Evolutionary conservation across 2,797 vertebrate species (phyloP).

Genomic region (Lophius americanus): DNA sequence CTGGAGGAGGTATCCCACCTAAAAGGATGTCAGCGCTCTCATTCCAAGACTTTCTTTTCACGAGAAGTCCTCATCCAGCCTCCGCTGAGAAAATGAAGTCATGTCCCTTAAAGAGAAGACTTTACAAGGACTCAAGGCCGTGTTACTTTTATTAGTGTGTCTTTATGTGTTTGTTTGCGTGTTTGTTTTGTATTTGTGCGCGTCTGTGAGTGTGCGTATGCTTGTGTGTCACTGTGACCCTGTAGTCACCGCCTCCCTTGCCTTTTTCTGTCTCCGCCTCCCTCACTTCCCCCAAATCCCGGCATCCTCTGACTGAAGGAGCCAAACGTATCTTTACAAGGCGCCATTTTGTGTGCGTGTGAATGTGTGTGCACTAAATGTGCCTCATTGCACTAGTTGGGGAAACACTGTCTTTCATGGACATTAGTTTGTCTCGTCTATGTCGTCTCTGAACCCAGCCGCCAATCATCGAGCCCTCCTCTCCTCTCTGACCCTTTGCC

Average conservation of each 20-base stretch:
- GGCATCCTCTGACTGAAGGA: constrained; percentile 61
- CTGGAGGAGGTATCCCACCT: constrained; percentile 51
- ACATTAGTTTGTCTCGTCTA: constrained; percentile 78
- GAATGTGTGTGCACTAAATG: constrained; percentile 15
- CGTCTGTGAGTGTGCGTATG: constrained; percentile 47
- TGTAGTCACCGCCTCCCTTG: constrained; percentile 50
- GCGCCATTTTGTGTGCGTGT: constrained; percentile 53
- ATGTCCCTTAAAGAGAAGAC: constrained; percentile 58
- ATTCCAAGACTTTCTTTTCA: constrained; percentile 56
- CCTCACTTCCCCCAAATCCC: constrained; percentile 21
- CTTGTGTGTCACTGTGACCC: constrained; percentile 71
- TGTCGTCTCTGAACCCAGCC: constrained; percentile 74
- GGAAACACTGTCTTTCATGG: constrained; percentile 70
- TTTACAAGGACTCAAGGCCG: constrained; percentile 69
- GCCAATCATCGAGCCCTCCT: constrained; percentile 62
- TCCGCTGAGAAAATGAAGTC: constrained; percentile 33
- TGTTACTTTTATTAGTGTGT: constrained; percentile 77
- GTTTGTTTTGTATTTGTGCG: constrained; percentile 80
- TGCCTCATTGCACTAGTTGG: constrained; percentile 69
- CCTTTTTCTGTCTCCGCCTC: constrained; percentile 43
- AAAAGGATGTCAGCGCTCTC: constrained; percentile 65
- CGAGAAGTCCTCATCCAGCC: constrained; percentile 30
- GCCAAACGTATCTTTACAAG: constrained; percentile 73
- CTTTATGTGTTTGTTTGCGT: constrained; percentile 78
- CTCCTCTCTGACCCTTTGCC: constrained; percentile 63